These are phyloP conservation scores for Lycodopsis pacificus DNA, from an alignment of 2,797 vertebrate genomes.

Conservation along the genomic window DNA sequence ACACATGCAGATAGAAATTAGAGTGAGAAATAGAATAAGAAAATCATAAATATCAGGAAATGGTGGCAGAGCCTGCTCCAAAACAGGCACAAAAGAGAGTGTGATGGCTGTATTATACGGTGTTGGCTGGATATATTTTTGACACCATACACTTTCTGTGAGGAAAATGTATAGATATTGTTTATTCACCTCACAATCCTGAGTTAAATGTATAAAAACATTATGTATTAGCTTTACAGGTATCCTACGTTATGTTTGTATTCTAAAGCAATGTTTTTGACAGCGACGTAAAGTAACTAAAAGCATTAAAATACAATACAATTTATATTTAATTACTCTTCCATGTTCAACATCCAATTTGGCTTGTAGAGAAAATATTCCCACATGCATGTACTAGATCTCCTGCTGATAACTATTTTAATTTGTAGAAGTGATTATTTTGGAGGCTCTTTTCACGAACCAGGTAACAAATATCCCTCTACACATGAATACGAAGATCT, in stretches of 20 bases:
- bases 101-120: neutral
- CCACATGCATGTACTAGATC: neutral
- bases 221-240: neutral
- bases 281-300: neutral
- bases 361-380: neutral
- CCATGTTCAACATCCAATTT: neutral
- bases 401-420: neutral
- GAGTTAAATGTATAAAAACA: neutral
- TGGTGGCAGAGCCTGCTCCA: constrained; percentile 31
- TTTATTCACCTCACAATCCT: neutral
- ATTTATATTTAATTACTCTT: constrained; percentile 4
- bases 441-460: neutral
- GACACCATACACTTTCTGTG: constrained; percentile 4
- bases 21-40: constrained; percentile 37
- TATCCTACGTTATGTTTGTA: neutral
- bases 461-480: neutral
- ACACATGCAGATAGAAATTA: constrained; percentile 43
- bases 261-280: constrained; percentile 6
- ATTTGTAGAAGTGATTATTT: neutral
- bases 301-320: neutral
- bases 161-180: constrained; percentile 1
- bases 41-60: constrained; percentile 38
- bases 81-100: constrained; percentile 43
- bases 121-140: constrained; percentile 25
- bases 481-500: neutral